These are phyloP conservation scores for Monodelphis domestica DNA, from an alignment of 2,797 vertebrate genomes.

Conservation along the genomic window DNA sequence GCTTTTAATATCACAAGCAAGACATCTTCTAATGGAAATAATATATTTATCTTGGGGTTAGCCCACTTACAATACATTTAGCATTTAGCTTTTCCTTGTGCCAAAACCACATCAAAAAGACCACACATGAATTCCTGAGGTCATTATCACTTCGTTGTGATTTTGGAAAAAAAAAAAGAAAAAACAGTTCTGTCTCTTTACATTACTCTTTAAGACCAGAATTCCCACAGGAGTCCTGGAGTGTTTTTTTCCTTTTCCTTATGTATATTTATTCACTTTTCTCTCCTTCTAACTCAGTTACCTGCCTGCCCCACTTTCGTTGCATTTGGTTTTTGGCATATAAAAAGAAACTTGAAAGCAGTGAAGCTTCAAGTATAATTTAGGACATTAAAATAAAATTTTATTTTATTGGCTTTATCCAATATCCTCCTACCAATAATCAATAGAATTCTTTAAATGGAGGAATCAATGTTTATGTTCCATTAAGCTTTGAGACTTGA, in stretches of 20 bases:
- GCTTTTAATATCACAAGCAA: constrained; percentile 83
- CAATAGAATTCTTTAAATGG: constrained; percentile 21
- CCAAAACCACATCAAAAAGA: constrained; percentile 86
- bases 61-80: constrained; percentile 89
- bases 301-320: constrained; percentile 69
- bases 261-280: constrained; percentile 72
- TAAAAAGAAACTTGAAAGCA: constrained; percentile 53
- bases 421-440: constrained; percentile 25
- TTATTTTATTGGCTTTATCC: constrained; percentile 22
- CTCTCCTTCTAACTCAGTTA: constrained; percentile 60
- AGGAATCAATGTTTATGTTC: constrained; percentile 1
- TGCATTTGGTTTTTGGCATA: constrained; percentile 55
- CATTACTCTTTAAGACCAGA: constrained; percentile 64
- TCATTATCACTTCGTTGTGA: constrained; percentile 82
- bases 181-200: constrained; percentile 77
- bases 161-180: constrained; percentile 79
- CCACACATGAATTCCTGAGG: constrained; percentile 81
- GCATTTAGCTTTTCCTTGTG: constrained; percentile 93
- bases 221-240: constrained; percentile 67
- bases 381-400: background rate
- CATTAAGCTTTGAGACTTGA: constrained; percentile 1
- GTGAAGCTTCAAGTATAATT: constrained; percentile 33
- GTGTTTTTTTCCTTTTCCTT: constrained; percentile 35
- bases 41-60: constrained; percentile 89
- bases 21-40: constrained; percentile 90